These are phyloP conservation scores for Petrolisthes manimaculis DNA, from an alignment of 2,888 invertebrate species.

Conservation along the genomic window DNA sequence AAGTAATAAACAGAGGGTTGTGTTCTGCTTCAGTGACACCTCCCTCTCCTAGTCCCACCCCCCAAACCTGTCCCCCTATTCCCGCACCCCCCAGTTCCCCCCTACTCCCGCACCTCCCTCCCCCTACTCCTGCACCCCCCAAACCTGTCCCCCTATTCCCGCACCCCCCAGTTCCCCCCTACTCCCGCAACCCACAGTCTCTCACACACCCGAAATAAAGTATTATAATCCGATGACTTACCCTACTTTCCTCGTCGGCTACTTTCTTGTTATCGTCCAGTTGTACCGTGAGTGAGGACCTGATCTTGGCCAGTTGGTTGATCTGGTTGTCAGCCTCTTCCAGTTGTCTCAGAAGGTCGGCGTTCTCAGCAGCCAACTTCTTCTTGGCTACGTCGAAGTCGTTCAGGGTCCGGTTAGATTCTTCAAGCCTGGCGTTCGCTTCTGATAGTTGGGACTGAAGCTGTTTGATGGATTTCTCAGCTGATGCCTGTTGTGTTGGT, in stretches of 20 bases:
- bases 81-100: too few relatives aligned
- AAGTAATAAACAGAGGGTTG: too few relatives aligned
- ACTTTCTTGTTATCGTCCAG: slow-evolving; percentile 84
- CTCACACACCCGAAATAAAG: too few relatives aligned
- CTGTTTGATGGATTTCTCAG: slow-evolving; percentile 67
- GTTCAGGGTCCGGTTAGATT: slow-evolving; percentile 71
- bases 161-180: too few relatives aligned
- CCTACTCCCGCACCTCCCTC: too few relatives aligned
- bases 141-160: too few relatives aligned
- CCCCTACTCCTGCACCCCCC: too few relatives aligned
- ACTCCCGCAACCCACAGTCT: too few relatives aligned
- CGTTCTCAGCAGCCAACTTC: slow-evolving; percentile 37
- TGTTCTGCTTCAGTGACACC: too few relatives aligned
- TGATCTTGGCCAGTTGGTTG: slow-evolving; percentile 68
- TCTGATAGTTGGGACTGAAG: slow-evolving; percentile 72
- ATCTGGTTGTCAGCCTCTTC: slow-evolving; percentile 74
- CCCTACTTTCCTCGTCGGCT: slow-evolving; percentile 74
- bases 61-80: too few relatives aligned
- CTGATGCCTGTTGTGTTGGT: slow-evolving; percentile 71
- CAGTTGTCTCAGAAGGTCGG: slow-evolving; percentile 67
- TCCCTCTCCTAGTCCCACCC: too few relatives aligned
- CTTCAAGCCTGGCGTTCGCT: slow-evolving; percentile 73
- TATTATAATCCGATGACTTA: background rate
- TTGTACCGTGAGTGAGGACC: slow-evolving; percentile 69
- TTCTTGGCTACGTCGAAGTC: slow-evolving; percentile 69